Percentiles rank a stretch among this genome's conserved stretches.
These are phyloP conservation scores for Corythornis madagascariensis DNA, from an alignment of 2,113 vertebrate genomes.

Conservation along the genomic window DNA sequence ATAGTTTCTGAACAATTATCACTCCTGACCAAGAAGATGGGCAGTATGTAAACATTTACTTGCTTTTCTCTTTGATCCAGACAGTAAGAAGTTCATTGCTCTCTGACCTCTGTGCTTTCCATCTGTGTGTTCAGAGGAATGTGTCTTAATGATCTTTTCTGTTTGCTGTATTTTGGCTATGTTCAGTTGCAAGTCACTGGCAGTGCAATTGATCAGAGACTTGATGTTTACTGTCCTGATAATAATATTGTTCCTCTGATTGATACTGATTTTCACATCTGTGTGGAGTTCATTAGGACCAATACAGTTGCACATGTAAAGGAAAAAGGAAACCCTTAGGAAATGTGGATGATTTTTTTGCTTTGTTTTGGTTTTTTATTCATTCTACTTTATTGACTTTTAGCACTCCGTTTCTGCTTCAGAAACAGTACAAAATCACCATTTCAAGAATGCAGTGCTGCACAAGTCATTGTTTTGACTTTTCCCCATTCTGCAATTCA, in stretches of 20 bases:
- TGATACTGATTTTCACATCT: not conserved
- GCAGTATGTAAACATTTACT: not conserved
- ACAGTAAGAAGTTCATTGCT: not conserved
- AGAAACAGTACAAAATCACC: not conserved
- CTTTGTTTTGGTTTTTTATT: not conserved
- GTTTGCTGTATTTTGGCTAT: not conserved
- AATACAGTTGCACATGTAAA: not conserved
- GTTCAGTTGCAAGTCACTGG: not conserved
- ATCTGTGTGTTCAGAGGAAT: not conserved
- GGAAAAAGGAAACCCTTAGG: not conserved
- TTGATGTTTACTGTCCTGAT: not conserved
- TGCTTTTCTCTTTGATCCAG: not conserved
- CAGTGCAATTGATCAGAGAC: not conserved
- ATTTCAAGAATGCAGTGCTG: not conserved
- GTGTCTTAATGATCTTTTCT: accelerated
- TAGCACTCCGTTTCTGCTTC: not conserved
- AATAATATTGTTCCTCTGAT: not conserved
- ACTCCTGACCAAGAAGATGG: not conserved
- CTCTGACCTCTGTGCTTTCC: not conserved
- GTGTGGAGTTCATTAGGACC: not conserved
- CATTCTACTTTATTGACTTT: not conserved
- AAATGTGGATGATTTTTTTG: not conserved
- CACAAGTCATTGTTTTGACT: not conserved
- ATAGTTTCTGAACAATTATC: not conserved
- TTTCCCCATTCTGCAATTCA: not conserved